These are phyloP conservation scores for Gallinago paraguaiae DNA, from an alignment of 2,113 vertebrate species.

Conservation along the genomic window DNA sequence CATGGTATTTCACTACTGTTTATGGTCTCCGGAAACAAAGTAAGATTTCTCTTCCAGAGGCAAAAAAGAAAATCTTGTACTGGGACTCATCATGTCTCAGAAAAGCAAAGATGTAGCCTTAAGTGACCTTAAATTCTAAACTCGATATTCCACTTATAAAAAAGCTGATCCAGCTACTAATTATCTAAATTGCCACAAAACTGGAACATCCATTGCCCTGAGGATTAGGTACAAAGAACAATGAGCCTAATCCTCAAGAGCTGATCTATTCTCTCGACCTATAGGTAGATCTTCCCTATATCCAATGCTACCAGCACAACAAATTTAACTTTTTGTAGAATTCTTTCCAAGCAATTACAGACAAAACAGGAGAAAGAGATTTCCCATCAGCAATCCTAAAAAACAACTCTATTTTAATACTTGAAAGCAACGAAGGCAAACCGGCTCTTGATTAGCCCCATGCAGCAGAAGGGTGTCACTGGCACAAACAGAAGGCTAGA, in stretches of 20 bases:
- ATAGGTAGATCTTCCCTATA: neutral
- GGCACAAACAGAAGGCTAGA: neutral
- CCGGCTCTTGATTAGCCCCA: neutral
- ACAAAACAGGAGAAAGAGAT: neutral
- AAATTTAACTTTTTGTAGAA: neutral
- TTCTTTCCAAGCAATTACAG: neutral
- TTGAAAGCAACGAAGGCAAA: neutral
- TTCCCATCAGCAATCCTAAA: neutral
- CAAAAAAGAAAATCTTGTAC: neutral
- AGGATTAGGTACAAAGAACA: neutral
- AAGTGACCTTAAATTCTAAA: neutral
- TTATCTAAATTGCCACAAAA: neutral
- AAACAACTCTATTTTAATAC: neutral
- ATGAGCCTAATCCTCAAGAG: neutral
- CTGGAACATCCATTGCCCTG: fast-evolving
- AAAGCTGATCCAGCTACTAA: neutral
- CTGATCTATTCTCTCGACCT: neutral
- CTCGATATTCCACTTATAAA: neutral
- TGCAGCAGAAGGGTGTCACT: neutral
- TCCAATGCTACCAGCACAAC: neutral
- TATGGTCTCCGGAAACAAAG: neutral
- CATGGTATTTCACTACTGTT: neutral
- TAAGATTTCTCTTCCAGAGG: neutral
- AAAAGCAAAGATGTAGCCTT: neutral
- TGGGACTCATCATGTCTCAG: fast-evolving